Percentiles rank a stretch among this genome's conserved stretches.
Conservation (phyloP, 2,888 invertebrate genomes). For the Nomada ruficornis region DNA sequence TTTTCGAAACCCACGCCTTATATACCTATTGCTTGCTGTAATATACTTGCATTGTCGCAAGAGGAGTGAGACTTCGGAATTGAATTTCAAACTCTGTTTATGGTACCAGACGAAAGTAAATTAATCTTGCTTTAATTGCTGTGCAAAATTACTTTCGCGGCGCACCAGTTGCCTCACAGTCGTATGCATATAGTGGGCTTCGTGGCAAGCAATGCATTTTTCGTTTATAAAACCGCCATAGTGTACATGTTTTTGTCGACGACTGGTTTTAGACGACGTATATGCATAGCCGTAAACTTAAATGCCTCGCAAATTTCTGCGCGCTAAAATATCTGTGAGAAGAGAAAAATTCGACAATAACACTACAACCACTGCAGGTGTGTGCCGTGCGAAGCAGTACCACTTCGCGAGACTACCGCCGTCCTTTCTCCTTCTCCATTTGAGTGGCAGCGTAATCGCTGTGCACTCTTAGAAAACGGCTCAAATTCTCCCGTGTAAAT, state of each 20-base stretch:
- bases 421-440: conserved; percentile 53
- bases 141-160: neutral
- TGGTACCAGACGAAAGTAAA: too few species aligned
- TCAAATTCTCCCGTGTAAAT: conserved; percentile 31
- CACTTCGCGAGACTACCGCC: conserved; percentile 49
- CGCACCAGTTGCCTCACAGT: neutral
- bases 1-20: neutral
- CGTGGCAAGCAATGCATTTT: neutral
- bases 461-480: conserved; percentile 34
- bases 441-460: conserved; percentile 22
- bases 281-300: neutral
- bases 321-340: conserved; percentile 59
- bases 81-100: neutral
- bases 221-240: neutral
- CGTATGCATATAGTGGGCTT: neutral
- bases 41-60: neutral
- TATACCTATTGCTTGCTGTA: neutral
- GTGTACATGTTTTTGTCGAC: conserved; percentile 3
- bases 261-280: conserved; percentile 34
- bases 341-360: conserved; percentile 70
- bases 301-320: conserved; percentile 23
- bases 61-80: too few species aligned
- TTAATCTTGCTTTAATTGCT: neutral
- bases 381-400: conserved; percentile 67
- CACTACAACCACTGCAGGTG: conserved; percentile 57